Evolutionary conservation across 2,113 vertebrate genomes (phyloP).

Genomic region (Carassius auratus): DNA sequence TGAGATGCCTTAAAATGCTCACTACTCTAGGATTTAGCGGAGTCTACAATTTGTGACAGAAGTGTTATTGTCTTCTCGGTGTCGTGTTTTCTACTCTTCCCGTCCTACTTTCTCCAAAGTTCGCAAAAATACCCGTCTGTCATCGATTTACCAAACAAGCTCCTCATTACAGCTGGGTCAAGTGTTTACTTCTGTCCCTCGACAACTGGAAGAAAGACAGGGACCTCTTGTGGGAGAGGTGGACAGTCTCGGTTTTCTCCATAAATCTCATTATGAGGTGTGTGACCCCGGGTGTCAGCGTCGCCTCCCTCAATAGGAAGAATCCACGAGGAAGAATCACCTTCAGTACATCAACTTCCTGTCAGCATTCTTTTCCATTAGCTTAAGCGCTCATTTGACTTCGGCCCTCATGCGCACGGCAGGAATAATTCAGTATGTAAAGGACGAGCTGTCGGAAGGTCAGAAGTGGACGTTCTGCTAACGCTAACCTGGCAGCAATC

Average conservation of each 20-base stretch:
- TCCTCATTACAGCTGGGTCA: slow-evolving; percentile 57
- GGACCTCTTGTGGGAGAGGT: slow-evolving; percentile 19
- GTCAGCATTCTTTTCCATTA: slow-evolving; percentile 54
- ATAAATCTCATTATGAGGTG: slow-evolving; percentile 63
- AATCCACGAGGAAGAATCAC: slow-evolving; percentile 45
- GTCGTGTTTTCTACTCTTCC: neutral
- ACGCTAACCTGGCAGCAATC: slow-evolving; percentile 37
- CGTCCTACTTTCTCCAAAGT: slow-evolving; percentile 28
- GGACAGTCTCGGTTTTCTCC: slow-evolving; percentile 20
- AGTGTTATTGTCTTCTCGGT: neutral
- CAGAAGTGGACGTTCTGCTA: slow-evolving; percentile 36
- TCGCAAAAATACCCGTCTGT: neutral
- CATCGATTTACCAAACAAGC: slow-evolving; percentile 41
- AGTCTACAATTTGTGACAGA: neutral
- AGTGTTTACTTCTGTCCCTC: slow-evolving; percentile 34
- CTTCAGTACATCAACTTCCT: slow-evolving; percentile 26
- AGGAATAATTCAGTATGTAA: slow-evolving; percentile 45
- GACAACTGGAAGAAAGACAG: slow-evolving; percentile 42
- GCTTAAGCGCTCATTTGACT: slow-evolving; percentile 48
- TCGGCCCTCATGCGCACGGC: neutral
- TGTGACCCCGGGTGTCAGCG: slow-evolving; percentile 48
- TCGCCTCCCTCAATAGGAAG: slow-evolving; percentile 46
- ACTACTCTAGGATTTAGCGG: neutral
- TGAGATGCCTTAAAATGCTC: neutral
- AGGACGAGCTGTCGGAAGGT: slow-evolving; percentile 40